Evolutionary conservation across 2,797 vertebrate species (phyloP).

Genomic region (Hemibagrus guttatus): DNA sequence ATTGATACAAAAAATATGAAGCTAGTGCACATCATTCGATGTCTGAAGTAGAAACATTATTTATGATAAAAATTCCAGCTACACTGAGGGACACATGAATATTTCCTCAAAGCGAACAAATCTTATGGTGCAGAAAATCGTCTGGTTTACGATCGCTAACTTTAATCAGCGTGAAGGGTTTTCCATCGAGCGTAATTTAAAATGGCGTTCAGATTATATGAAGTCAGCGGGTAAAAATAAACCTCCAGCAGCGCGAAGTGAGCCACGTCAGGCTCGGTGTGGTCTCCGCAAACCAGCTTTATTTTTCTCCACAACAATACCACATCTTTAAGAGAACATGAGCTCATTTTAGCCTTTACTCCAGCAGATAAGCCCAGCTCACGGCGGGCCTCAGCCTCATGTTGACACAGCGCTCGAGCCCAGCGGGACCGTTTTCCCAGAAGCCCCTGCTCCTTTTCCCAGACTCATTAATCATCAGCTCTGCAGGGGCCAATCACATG

Average conservation of each 20-base stretch:
- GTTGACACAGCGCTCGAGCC: conserved; percentile 48
- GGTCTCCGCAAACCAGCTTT: not conserved
- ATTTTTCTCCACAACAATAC: not conserved
- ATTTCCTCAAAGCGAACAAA: not conserved
- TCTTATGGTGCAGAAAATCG: not conserved
- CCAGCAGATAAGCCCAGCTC: conserved; percentile 28
- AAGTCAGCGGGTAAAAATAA: conserved; percentile 3
- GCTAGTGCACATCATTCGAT: not conserved
- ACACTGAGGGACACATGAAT: not conserved
- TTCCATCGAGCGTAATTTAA: not conserved
- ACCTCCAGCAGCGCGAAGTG: not conserved
- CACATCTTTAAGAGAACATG: conserved; percentile 2
- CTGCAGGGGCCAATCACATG: conserved; percentile 59
- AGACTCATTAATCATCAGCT: conserved; percentile 67
- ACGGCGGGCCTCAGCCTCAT: conserved; percentile 25
- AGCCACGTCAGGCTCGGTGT: not conserved
- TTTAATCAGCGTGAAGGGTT: not conserved
- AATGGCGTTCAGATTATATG: not conserved
- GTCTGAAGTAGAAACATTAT: not conserved
- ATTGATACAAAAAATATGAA: not conserved
- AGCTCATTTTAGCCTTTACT: not conserved
- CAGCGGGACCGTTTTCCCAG: conserved; percentile 47
- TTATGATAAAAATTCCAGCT: not conserved
- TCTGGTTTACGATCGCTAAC: not conserved
- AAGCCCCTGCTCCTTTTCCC: conserved; percentile 59